These are phyloP conservation scores for Capromys pilorides DNA, from an alignment of 2,797 vertebrate genomes.

Conservation along the genomic window DNA sequence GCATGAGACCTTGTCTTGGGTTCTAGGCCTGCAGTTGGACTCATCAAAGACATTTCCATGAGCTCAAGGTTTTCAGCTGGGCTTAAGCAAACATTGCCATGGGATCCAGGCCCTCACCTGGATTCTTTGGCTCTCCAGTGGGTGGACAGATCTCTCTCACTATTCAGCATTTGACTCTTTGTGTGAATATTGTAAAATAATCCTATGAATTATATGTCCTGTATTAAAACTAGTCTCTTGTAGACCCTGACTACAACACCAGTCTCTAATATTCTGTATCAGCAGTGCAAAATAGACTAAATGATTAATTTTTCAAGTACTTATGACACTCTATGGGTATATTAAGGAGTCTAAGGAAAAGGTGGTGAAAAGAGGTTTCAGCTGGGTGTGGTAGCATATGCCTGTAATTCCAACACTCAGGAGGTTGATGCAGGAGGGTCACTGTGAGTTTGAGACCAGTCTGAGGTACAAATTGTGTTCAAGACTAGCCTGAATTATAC, in stretches of 20 bases:
- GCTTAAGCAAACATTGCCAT: not conserved
- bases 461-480: not conserved
- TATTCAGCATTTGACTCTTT: not conserved
- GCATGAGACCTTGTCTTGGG: not conserved
- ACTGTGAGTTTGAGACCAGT: not conserved
- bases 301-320: not conserved
- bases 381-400: not conserved
- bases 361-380: not conserved
- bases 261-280: not conserved
- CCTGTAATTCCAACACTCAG: not conserved
- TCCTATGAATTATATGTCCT: not conserved
- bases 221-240: not conserved
- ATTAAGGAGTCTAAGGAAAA: not conserved
- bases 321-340: not conserved
- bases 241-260: not conserved
- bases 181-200: not conserved
- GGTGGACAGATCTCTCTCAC: not conserved
- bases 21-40: not conserved
- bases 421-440: not conserved
- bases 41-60: not conserved
- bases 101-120: not conserved
- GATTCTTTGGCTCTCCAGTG: not conserved
- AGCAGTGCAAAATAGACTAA: not conserved
- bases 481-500: not conserved
- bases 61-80: not conserved